Conservation (phyloP, 2,113 vertebrate species). For the Crotalus helleri region DNA sequence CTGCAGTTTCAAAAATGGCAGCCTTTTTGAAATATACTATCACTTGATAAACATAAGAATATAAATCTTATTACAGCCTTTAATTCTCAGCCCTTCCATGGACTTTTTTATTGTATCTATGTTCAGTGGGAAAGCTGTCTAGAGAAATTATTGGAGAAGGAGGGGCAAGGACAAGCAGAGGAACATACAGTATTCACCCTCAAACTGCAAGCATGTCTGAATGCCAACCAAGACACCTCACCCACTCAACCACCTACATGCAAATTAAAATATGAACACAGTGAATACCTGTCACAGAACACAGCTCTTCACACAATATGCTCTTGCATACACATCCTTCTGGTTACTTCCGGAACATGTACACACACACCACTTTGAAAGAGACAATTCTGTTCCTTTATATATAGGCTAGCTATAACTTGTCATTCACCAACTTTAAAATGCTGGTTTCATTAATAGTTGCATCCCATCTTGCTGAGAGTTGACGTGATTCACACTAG, state of each 20-base stretch:
- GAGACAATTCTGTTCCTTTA: background rate
- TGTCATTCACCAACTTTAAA: background rate
- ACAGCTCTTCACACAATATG: conserved; percentile 15
- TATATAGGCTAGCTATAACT: background rate
- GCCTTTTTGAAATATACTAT: background rate
- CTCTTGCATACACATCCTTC: conserved; percentile 6
- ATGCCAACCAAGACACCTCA: conserved; percentile 54
- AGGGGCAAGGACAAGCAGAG: background rate
- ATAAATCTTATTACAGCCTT: background rate
- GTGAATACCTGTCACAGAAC: conserved; percentile 32
- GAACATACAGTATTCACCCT: background rate
- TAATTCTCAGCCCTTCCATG: background rate
- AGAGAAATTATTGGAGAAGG: background rate
- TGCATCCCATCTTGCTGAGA: background rate
- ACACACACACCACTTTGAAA: too few relatives aligned
- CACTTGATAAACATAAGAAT: background rate
- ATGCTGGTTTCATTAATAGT: background rate
- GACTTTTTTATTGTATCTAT: background rate
- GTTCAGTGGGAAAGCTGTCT: background rate
- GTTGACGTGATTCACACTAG: background rate
- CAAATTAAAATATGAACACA: conserved; percentile 57
- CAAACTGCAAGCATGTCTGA: conserved; percentile 29
- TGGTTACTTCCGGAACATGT: conserved; percentile 14
- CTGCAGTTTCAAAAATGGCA: background rate
- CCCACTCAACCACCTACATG: conserved; percentile 56